Conservation (phyloP, 2,888 invertebrate species). For the Biston stratarius region DNA sequence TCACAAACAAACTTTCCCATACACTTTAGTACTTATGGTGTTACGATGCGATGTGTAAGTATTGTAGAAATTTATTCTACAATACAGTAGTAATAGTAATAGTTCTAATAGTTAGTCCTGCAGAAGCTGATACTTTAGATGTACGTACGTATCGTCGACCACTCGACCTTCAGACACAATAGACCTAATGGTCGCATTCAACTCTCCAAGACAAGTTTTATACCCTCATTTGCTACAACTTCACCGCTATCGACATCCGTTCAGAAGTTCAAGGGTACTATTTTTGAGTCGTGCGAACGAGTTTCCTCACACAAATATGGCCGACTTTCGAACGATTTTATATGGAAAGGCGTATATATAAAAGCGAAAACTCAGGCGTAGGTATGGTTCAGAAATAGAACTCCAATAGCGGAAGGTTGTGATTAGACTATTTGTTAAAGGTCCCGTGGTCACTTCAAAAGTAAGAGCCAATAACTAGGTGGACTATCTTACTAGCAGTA, state of each 20-base stretch:
- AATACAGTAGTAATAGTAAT: background rate
- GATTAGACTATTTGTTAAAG: constrained; percentile 8
- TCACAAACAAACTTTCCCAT: no score
- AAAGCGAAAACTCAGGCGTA: no score
- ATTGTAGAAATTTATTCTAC: no score
- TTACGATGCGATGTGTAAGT: no score
- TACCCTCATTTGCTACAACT: constrained; percentile 16
- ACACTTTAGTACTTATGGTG: no score
- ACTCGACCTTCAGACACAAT: constrained; percentile 23
- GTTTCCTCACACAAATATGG: no score
- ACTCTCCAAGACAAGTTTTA: constrained; percentile 12
- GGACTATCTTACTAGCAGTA: no score
- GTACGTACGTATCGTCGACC: background rate
- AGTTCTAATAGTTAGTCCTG: no score
- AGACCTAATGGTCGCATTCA: constrained; percentile 11
- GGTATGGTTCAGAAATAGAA: no score
- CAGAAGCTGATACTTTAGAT: background rate
- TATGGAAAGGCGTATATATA: no score
- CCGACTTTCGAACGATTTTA: no score
- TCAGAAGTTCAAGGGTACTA: background rate
- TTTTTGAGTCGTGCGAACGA: no score
- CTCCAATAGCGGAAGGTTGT: background rate
- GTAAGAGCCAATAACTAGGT: background rate
- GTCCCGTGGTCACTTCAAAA: background rate
- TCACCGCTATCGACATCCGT: constrained; percentile 1